Base-by-base conservation (phyloP, 2,888 invertebrate species). In the Caprella mutica region DNA sequence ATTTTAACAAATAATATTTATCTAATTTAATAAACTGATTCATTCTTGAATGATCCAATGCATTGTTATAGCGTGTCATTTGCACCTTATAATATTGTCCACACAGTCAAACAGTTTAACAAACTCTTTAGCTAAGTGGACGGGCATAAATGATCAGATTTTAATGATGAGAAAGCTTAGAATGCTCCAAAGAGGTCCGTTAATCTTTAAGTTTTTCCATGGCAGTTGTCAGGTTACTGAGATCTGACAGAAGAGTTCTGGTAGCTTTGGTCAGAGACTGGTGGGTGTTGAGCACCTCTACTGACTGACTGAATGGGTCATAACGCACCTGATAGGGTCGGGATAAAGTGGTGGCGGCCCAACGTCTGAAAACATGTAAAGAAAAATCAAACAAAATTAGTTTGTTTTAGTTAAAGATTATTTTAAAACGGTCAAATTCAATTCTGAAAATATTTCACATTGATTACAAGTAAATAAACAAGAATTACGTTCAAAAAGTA, bases 261-360 rank as follows among this genome's bases (percentile, higher is more conserved):
- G 90, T 81, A 67, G 89, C 79, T 48, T 82, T 81, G 72, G 89
- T 87, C 71, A 92, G 77, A 73, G 87, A 86, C 68, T 89, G 85
- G 1, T 92, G 87, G 54, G 87, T 86, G 77, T 98, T 96, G 23
- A 79, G 69, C 12, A 77, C 71, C 63, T 78, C 56, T 9, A 67
- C 56, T 1, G 58, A 51, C 61, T 66, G 64, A 27, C 64, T 66
- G 57, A 50, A 55, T 17, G 65, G 66, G 24, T 69, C 67, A 80
- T 90, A 99, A 67, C 92, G 83, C 57, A 98, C 89, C 74, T 96
- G 93, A 79, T 96, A 98, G 4, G 96, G 91, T 69, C 97, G 83
- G 57, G 89, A 88, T 84, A 98, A 92, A 19, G 70, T 69, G 69
- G 83, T 83, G 52, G 86, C 81, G 51, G 91, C 90, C 93, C 93